Percentiles rank a stretch among this genome's conserved stretches.
These are phyloP conservation scores for Ctenosaura bakeri DNA, from an alignment of 2,797 vertebrate genomes.

Conservation along the genomic window DNA sequence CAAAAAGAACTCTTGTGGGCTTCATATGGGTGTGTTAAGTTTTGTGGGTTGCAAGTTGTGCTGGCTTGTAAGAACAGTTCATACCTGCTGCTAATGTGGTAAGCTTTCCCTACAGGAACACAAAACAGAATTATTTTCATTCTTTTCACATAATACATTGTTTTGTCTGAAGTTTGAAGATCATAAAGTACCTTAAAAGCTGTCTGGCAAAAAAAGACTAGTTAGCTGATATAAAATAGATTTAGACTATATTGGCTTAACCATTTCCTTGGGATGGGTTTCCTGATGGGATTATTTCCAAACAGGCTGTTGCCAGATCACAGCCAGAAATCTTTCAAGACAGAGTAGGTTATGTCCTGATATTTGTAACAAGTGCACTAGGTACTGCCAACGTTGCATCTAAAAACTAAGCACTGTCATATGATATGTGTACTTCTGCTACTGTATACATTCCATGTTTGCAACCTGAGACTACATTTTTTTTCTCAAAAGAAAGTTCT, in stretches of 20 bases:
- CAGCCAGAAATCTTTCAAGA: background rate
- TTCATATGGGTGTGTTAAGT: background rate
- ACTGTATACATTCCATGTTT: background rate
- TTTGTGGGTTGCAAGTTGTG: background rate
- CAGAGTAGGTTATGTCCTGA: background rate
- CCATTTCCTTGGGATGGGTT: background rate
- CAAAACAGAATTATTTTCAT: background rate
- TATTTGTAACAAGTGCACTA: background rate
- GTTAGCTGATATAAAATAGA: background rate
- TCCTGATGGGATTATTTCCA: background rate
- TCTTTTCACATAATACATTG: background rate
- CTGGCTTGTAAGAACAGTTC: background rate
- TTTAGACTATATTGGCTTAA: background rate
- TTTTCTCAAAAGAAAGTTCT: background rate
- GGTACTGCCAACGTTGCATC: background rate
- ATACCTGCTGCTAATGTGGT: background rate
- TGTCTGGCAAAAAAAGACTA: background rate
- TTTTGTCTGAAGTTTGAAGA: conserved; percentile 1
- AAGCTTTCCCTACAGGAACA: fast-evolving
- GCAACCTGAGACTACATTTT: background rate
- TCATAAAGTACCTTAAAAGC: fast-evolving
- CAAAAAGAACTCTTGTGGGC: background rate
- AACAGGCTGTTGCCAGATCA: background rate
- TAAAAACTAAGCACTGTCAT: fast-evolving
- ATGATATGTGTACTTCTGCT: background rate